Evolutionary conservation across 2,888 invertebrate genomes (phyloP), one percentile per base, ranked within the genome.

Genomic region (Ypsolopha sequella): DNA sequence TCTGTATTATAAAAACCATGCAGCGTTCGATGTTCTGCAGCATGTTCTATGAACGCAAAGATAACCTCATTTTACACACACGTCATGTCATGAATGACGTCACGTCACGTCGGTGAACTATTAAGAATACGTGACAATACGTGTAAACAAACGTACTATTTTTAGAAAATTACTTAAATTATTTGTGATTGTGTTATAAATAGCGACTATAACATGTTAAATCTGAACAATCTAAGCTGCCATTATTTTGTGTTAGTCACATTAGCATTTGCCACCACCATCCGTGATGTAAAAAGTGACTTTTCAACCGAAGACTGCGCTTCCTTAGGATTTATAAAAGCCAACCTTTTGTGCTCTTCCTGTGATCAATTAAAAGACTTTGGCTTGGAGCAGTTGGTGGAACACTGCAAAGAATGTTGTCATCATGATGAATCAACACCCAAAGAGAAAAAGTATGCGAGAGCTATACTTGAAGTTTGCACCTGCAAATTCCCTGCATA

Each of bases 401-500:
- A 88, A 10, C 90, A 90, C 59, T 96, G 96, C 63, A 89, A 90
- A 53, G 91, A 93, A 72, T 96, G 96, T 66, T 96, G 96, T 69
- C 91, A 93, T 55, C 89, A 89, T 59, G 94, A 96, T 67, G 91
- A 92, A 58, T 85, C 88, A 41, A 88, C 89, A 6, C 88, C 90
- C 2, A 88, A 88, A 9, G 84, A 89, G 51, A 93, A 93, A 81
- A 92, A 92, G 53, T 99, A 96, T 75, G 94, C 97, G 0, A 94
- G 92, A 71, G 99, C 98, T 0, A 91, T 96, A 53, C 86, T 99
- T 43, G 97, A 98, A 89, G 97, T 99, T 6, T 99, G 99, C 73
- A 97, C 97, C 50, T 99, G 99, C 81, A 99, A 99, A 88, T 97
- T 99, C 87, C 96, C 97, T 54, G 94, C 96, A 7, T 99, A 96